Conservation (phyloP, 2,797 vertebrate genomes). For the Myotis myotis region DNA sequence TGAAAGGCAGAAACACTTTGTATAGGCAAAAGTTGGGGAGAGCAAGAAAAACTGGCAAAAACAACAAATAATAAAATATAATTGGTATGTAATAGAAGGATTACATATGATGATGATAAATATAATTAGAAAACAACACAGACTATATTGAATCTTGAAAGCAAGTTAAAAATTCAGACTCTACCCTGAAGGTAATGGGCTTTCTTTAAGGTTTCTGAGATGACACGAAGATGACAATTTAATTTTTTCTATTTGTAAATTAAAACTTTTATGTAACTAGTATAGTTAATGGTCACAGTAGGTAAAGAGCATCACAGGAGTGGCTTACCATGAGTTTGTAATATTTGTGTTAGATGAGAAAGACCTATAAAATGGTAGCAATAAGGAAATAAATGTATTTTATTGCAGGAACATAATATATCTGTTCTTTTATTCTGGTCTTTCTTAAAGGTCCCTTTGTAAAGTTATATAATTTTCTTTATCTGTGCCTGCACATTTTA, state of each 20-base stretch:
- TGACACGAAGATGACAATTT: neutral
- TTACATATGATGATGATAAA: neutral
- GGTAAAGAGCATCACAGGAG: neutral
- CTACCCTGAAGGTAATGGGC: neutral
- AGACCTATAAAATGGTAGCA: neutral
- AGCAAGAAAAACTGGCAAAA: neutral
- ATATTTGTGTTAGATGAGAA: neutral
- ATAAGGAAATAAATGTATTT: neutral
- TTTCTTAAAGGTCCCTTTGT: slow-evolving; percentile 1
- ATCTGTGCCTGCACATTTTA: neutral
- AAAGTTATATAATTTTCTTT: neutral
- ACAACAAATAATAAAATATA: neutral
- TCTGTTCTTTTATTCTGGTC: neutral
- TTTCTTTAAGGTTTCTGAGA: neutral
- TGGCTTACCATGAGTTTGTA: neutral
- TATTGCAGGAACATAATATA: neutral
- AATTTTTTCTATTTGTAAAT: neutral
- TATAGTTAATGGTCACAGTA: neutral
- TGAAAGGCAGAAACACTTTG: neutral
- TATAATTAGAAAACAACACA: neutral
- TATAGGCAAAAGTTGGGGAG: neutral
- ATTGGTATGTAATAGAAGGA: neutral
- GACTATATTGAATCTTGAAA: neutral
- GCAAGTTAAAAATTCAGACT: slow-evolving; percentile 9
- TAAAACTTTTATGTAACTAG: neutral